Conservation (phyloP, 2,113 vertebrate genomes). For the Xenopus borealis region DNA sequence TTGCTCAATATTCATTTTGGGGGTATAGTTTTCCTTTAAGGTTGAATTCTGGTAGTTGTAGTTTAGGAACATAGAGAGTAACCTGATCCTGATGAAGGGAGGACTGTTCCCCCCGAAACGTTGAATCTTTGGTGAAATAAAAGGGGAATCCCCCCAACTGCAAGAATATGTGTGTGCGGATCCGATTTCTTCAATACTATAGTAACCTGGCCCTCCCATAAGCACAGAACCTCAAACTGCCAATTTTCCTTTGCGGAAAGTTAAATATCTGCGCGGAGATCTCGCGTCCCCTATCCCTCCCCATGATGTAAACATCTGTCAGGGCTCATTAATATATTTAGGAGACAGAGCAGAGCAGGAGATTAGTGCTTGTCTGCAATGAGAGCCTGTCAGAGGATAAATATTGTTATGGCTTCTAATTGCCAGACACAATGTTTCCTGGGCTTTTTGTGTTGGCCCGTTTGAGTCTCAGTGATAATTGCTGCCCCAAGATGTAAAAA, state of each 20-base stretch:
- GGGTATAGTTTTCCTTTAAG: too few species aligned
- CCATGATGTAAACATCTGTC: constrained; percentile 16
- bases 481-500: not conserved
- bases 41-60: too few species aligned
- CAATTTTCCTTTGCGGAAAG: not conserved
- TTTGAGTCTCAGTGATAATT: constrained; percentile 14
- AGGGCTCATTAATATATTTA: constrained; percentile 38
- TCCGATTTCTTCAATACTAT: too few species aligned
- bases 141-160: too few species aligned
- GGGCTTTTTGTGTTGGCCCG: constrained; percentile 11
- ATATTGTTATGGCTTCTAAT: constrained; percentile 33
- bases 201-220: too few species aligned
- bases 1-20: too few species aligned
- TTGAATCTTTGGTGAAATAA: too few species aligned
- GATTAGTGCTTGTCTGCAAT: constrained; percentile 27
- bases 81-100: too few species aligned
- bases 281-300: not conserved
- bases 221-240: not conserved
- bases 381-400: constrained; percentile 25
- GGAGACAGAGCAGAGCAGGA: constrained; percentile 14
- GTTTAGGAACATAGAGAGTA: too few species aligned
- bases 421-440: constrained; percentile 29
- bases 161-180: too few species aligned
- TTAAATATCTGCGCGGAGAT: not conserved
- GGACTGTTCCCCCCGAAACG: too few species aligned